A percentile compares a stretch with the other conserved stretches of the same genome.
phyloP scores from a whole-genome alignment of 2,797 vertebrate genomes.

The Coccyzus lansbergi region DNA sequence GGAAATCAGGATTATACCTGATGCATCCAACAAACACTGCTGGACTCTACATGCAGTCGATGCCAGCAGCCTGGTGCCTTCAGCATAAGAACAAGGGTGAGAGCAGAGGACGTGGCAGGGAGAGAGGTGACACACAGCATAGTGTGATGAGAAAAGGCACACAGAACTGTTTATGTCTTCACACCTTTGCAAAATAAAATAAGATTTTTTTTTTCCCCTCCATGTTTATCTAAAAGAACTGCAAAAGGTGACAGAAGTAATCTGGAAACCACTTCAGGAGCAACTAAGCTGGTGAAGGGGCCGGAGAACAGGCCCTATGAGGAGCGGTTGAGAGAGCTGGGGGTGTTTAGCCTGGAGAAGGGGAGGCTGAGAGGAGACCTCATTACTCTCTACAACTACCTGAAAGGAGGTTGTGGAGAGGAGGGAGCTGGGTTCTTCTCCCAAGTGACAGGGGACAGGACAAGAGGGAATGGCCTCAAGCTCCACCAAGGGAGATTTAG shows the following conservation, averaged over 20 bases:
- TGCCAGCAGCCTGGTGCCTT: not conserved
- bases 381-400: too few species aligned
- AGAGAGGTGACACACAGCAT: accelerated
- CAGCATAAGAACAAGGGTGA: not conserved
- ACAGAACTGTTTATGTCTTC: not conserved
- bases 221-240: not conserved
- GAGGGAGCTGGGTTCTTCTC: too few species aligned
- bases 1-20: not conserved
- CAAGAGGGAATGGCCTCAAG: too few species aligned
- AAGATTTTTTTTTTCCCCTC: not conserved
- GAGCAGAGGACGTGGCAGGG: accelerated
- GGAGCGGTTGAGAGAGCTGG: too few species aligned
- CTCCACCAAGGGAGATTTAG: too few species aligned
- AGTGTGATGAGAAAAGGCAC: not conserved
- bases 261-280: not conserved
- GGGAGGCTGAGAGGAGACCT: too few species aligned
- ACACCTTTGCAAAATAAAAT: not conserved
- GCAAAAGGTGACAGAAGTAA: not conserved
- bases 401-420: too few species aligned
- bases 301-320: too few species aligned
- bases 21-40: accelerated
- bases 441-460: too few species aligned
- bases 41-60: accelerated
- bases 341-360: too few species aligned
- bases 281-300: too few species aligned